These are phyloP conservation scores for Diploptera punctata DNA, from an alignment of 2,888 invertebrate species.

Conservation along the genomic window DNA sequence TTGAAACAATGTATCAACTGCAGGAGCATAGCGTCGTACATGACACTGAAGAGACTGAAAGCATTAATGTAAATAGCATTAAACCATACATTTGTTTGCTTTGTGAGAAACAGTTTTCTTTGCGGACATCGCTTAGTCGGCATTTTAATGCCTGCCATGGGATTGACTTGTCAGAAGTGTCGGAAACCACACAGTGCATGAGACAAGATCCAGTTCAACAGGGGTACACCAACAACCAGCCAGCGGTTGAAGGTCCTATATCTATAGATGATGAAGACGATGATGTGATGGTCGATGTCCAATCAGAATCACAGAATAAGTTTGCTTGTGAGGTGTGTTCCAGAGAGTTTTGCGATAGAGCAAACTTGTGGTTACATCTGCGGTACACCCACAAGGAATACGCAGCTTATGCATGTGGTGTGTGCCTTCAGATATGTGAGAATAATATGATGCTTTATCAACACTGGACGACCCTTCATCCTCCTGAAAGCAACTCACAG, in stretches of 20 bases:
- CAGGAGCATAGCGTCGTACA: slow-evolving; percentile 52
- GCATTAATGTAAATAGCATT: slow-evolving; percentile 39
- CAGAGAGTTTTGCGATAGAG: slow-evolving; percentile 58
- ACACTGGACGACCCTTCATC: slow-evolving; percentile 59
- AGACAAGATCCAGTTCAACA: not conserved
- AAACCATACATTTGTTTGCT: slow-evolving; percentile 55
- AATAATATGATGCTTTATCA: slow-evolving; percentile 58
- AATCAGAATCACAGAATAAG: slow-evolving; percentile 54
- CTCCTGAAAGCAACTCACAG: slow-evolving; percentile 42
- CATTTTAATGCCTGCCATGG: slow-evolving; percentile 62
- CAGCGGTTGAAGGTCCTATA: not conserved
- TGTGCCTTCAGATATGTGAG: slow-evolving; percentile 60
- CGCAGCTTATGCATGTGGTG: slow-evolving; percentile 62
- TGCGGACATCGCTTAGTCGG: slow-evolving; percentile 57
- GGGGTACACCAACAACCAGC: not conserved
- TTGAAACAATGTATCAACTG: slow-evolving; percentile 49
- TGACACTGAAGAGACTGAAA: slow-evolving; percentile 46
- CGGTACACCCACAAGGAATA: slow-evolving; percentile 60
- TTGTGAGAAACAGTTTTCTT: slow-evolving; percentile 59
- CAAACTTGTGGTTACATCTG: slow-evolving; percentile 62
- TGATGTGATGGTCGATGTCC: not conserved
- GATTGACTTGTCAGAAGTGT: slow-evolving; percentile 51
- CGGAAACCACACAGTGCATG: not conserved
- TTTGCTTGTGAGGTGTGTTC: slow-evolving; percentile 59
- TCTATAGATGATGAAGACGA: not conserved